phyloP scores from a whole-genome alignment of 2,888 invertebrate species.

The Cotesia congregata region DNA sequence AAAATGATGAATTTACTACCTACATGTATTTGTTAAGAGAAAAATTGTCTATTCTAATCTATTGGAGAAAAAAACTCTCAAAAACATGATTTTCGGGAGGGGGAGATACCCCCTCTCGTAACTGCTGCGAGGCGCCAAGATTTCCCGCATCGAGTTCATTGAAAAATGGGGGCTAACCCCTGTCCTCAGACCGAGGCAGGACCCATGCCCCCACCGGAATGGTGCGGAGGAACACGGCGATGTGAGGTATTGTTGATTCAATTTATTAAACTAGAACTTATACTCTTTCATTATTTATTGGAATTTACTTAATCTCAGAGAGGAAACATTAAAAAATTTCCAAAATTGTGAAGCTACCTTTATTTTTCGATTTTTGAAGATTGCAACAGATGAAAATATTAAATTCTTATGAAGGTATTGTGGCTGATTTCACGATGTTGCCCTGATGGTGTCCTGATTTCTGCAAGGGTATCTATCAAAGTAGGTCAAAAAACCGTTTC shows the following conservation, averaged over 20 bases:
- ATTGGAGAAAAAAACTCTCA: conserved; percentile 64
- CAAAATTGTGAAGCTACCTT: no score
- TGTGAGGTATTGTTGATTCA: conserved; percentile 75
- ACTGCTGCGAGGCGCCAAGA: conserved; percentile 81
- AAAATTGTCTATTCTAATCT: conserved; percentile 56
- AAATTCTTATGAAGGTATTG: no score
- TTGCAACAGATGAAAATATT: no score
- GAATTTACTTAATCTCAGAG: no score
- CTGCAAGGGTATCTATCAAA: no score
- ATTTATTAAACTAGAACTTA: no score
- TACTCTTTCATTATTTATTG: no score
- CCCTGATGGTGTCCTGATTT: no score
- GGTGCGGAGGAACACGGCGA: conserved; percentile 80
- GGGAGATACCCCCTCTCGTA: conserved; percentile 77
- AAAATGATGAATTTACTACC: conserved; percentile 65
- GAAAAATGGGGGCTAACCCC: conserved; percentile 99
- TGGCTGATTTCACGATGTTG: no score
- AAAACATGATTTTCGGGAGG: conserved; percentile 76
- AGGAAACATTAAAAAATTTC: no score
- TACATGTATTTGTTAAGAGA: conserved; percentile 56
- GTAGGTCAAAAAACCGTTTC: no score
- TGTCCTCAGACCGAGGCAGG: conserved; percentile 96
- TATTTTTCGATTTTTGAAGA: no score
- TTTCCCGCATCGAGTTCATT: conserved; percentile 97
- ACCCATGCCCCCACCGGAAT: conserved; percentile 85